Evolutionary conservation across 2,797 vertebrate genomes (phyloP).

Genomic region (Leptatherina wallacei): DNA sequence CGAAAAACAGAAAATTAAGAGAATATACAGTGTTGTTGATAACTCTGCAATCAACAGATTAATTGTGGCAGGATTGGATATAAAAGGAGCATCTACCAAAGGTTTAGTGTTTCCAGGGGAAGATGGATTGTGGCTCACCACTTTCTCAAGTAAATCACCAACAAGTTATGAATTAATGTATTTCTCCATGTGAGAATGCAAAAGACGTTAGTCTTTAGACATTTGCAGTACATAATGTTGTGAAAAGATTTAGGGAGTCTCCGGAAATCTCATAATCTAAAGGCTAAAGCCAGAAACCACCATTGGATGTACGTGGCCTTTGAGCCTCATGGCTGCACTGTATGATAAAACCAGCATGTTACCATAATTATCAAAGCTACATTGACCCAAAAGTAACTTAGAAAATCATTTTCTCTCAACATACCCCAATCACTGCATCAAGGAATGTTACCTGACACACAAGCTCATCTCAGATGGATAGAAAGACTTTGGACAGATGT

Average conservation of each 20-base stretch:
- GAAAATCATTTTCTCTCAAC: background rate
- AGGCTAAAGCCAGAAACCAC: too few species aligned
- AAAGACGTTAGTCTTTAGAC: background rate
- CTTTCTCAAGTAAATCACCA: too few species aligned
- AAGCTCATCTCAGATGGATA: too few species aligned
- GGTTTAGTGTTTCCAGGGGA: background rate
- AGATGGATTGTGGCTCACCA: background rate
- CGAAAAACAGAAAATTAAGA: background rate
- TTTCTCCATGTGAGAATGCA: background rate
- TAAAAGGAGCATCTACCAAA: background rate
- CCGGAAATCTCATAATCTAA: background rate
- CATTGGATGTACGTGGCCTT: background rate
- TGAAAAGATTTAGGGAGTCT: background rate
- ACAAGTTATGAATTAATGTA: too few species aligned
- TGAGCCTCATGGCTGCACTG: background rate
- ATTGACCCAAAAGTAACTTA: background rate
- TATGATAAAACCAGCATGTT: background rate
- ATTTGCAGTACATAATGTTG: background rate
- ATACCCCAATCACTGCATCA: background rate
- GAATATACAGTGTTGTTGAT: too few species aligned
- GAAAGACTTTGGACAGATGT: background rate
- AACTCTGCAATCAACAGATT: background rate
- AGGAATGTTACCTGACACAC: background rate
- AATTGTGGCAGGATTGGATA: background rate
- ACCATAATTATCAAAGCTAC: background rate